These are phyloP conservation scores for Hycleus phaleratus DNA, from an alignment of 1,140 invertebrate genomes.

Conservation along the genomic window DNA sequence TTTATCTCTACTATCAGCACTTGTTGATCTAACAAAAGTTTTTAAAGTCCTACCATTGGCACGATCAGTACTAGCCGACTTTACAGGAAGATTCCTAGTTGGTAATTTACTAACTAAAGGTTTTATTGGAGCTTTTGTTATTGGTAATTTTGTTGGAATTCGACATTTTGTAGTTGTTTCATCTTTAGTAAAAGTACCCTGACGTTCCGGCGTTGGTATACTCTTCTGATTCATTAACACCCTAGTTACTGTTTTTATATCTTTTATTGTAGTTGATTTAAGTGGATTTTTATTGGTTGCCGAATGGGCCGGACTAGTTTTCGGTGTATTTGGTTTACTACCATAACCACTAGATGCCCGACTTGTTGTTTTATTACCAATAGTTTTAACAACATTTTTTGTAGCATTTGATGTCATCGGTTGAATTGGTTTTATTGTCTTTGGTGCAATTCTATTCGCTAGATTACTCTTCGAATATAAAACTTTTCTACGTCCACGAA, in stretches of 20 bases:
- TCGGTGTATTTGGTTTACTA: conserved; percentile 25
- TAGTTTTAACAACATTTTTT: conserved; percentile 30
- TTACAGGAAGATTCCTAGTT: conserved; percentile 6
- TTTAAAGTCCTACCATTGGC: conserved; percentile 6
- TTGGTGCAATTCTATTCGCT: conserved; percentile 22
- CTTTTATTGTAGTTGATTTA: conserved; percentile 17
- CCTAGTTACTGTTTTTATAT: conserved; percentile 18
- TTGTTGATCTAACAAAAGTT: conserved; percentile 32
- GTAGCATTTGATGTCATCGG: conserved; percentile 31
- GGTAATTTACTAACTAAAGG: background rate
- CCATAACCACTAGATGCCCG: conserved; percentile 26
- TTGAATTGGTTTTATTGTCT: conserved; percentile 27
- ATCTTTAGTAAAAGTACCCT: conserved; percentile 84
- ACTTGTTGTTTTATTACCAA: conserved; percentile 20
- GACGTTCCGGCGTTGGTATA: conserved; percentile 56
- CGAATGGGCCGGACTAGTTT: conserved; percentile 21
- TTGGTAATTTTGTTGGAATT: conserved; percentile 2
- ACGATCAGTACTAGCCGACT: conserved; percentile 35
- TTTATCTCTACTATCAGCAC: conserved; percentile 34
- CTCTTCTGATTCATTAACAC: conserved; percentile 17
- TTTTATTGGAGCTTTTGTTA: conserved; percentile 1
- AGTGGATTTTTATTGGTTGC: conserved; percentile 15
- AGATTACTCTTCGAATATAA: conserved; percentile 48
- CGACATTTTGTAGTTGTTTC: conserved; percentile 38
- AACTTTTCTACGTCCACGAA: conserved; percentile 69